Base-by-base conservation (phyloP, 2,888 invertebrate genomes). In the Drosophila rellima region DNA sequence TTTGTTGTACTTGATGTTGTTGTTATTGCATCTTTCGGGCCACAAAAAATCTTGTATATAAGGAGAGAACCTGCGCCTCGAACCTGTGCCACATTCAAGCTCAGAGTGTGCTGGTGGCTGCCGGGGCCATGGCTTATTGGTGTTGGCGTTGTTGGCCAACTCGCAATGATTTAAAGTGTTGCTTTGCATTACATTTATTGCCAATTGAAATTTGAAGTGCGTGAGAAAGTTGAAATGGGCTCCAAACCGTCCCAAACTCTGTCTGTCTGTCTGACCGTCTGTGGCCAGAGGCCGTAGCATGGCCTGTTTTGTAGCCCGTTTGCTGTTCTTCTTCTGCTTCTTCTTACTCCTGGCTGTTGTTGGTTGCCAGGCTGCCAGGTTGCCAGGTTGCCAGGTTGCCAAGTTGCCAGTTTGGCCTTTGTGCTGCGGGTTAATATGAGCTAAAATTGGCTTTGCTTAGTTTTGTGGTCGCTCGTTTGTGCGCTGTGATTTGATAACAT, bases 191-290 rank as follows among this genome's bases (percentile, higher is more conserved):
- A 91, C 91, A 91, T 91, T 91, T 91, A 91, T 91, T 90, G 90
- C 91, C 91, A 90, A 91, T 91, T 91, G 91, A 91, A 91, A 91
- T 90, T 90, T 90, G 91, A 91, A 91, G 91, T 91, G 91, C 91
- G 91, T 91, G 91, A 91, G 91, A 91, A 91, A 91, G 89, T 90
- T 85, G 82, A 86, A 90, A 90, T 90, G 84, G 89, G 78, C 74
- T 86, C 64, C 40, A 37, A 37, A 56, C 18, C 37, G 55, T 35
- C 45, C 57, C 57, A 47, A 48, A 26, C 23, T 23, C 23, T 23
- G 23, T 23, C 37, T 31, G 37, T 23, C 23, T 44, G 59, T 31
- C 55, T 42, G 66, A 61, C 55, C 63, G 33, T 56, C 70, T 75
- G 62, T 70, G 69, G 75, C 83, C 68, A 72, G 74, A 77, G 78